Evolutionary conservation across 1,140 invertebrate species (phyloP).

Genomic region (Drosophila parabipectinata): DNA sequence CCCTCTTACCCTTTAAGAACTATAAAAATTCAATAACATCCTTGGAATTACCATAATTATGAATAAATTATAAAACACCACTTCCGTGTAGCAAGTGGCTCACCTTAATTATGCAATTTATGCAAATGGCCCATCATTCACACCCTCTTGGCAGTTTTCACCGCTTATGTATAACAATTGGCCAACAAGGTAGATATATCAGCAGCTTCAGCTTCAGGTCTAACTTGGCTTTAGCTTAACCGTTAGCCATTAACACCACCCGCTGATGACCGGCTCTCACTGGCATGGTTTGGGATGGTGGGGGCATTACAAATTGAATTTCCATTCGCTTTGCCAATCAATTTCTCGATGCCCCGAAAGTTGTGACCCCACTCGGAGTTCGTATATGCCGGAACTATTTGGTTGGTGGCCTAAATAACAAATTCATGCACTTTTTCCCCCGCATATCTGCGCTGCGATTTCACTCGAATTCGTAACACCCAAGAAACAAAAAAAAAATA

Average conservation of each 20-base stretch:
- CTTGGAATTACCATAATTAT: neutral
- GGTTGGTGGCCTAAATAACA: conserved; percentile 59
- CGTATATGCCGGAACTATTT: conserved; percentile 67
- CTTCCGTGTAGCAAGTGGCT: neutral
- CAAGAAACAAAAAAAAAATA: conserved; percentile 34
- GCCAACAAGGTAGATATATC: conserved; percentile 23
- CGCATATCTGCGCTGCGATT: conserved; percentile 57
- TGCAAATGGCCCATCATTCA: conserved; percentile 30
- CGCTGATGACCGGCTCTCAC: neutral
- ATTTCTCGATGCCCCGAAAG: conserved; percentile 56
- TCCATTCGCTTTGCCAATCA: conserved; percentile 74
- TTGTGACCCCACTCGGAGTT: conserved; percentile 49
- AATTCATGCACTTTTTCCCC: conserved; percentile 75
- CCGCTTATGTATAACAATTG: conserved; percentile 36
- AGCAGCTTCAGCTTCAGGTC: neutral
- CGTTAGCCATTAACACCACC: conserved; percentile 27
- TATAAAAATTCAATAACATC: neutral
- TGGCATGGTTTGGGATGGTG: neutral
- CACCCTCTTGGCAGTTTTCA: conserved; percentile 29
- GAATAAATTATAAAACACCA: neutral
- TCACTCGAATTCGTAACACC: conserved; percentile 81
- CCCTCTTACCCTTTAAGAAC: too few species aligned
- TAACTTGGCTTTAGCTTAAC: conserved; percentile 10
- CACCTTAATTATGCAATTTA: conserved; percentile 23
- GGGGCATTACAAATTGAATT: conserved; percentile 68